Percentiles rank a stretch among this genome's conserved stretches.
Conservation (phyloP, 2,113 vertebrate species). For the Amblyopsis rosae region DNA sequence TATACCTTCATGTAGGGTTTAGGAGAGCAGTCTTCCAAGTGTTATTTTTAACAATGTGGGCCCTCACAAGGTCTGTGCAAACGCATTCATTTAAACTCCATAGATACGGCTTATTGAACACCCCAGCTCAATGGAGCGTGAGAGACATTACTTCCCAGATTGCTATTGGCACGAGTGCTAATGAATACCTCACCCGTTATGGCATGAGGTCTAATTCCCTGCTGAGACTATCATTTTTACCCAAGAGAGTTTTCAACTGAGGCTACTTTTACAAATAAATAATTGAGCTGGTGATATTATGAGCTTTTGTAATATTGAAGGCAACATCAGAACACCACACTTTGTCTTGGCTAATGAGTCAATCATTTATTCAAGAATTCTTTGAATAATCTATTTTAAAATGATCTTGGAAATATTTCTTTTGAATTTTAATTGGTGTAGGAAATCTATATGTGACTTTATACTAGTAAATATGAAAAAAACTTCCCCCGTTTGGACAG, state of each 20-base stretch:
- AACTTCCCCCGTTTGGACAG: too few relatives aligned
- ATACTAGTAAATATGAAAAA: too few relatives aligned
- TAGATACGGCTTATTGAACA: slow-evolving; percentile 38
- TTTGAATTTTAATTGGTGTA: too few relatives aligned
- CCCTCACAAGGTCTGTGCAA: not conserved
- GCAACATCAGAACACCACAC: slow-evolving; percentile 1
- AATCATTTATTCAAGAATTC: slow-evolving; percentile 31
- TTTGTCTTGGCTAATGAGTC: slow-evolving; percentile 4
- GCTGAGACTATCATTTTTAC: slow-evolving; percentile 59
- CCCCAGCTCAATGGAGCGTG: slow-evolving; percentile 19
- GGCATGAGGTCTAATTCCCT: slow-evolving; percentile 54
- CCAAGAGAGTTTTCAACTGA: slow-evolving; percentile 55
- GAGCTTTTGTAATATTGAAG: slow-evolving; percentile 31
- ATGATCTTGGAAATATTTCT: too few relatives aligned
- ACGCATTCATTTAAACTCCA: slow-evolving; percentile 2
- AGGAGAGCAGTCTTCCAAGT: not conserved
- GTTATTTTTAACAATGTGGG: not conserved
- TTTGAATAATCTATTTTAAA: not conserved
- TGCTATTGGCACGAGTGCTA: slow-evolving; percentile 53
- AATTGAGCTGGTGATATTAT: slow-evolving; percentile 62
- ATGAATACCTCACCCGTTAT: slow-evolving; percentile 63
- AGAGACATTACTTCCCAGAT: slow-evolving; percentile 62
- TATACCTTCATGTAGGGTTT: not conserved
- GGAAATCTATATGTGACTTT: too few relatives aligned
- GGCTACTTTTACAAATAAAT: slow-evolving; percentile 70